Base-by-base conservation (phyloP, 2,797 vertebrate species). In the Chelmon rostratus region DNA sequence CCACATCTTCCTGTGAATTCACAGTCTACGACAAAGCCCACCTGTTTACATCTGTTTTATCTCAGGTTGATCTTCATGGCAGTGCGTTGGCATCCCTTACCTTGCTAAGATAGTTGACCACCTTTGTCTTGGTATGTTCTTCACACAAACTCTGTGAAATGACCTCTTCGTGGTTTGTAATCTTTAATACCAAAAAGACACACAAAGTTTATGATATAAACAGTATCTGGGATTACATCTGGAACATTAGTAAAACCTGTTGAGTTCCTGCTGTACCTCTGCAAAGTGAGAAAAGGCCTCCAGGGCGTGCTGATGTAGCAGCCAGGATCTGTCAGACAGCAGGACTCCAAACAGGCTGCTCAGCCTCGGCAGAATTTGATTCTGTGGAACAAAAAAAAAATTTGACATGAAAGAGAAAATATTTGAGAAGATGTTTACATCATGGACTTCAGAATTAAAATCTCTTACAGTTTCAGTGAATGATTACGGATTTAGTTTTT, bases 201-300 rank as follows among this genome's bases (percentile, higher is more conserved):
- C 0, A 40, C 62, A 37, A 13, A 1, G 12, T 21, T 68, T 63
- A 56, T 11, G 9, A 67, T 6, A 50, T n/a, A 0, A 63, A 56
- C 19, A 0, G 6, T 38, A 16, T 10, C 23, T 7, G 21, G 16
- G 21, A 12, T 35, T 46, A 16, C 1, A 61, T 38, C 23, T 75
- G 19, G 73, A 68, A 66, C 18, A 28, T 47, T 6, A 5, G 2
- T 1, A 28, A 11, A 9, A 23, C 18, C 13, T 8, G 0, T 8
- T 8, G 7, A 8, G 23, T 31, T 54, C 6, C 35, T 50, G 35
- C 63, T 80, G 79, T 90, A 98, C 98, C 96, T 98, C 97, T 74
- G 97, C 98, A 93, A 99, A 99, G 5, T 81, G 90, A 37, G 96
- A 96, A 86, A 99, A 99, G 0, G 97, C 97, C 87, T 98, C 97